Evolutionary conservation across 2,113 vertebrate species (phyloP).

Genomic region (Oncorhynchus masou): DNA sequence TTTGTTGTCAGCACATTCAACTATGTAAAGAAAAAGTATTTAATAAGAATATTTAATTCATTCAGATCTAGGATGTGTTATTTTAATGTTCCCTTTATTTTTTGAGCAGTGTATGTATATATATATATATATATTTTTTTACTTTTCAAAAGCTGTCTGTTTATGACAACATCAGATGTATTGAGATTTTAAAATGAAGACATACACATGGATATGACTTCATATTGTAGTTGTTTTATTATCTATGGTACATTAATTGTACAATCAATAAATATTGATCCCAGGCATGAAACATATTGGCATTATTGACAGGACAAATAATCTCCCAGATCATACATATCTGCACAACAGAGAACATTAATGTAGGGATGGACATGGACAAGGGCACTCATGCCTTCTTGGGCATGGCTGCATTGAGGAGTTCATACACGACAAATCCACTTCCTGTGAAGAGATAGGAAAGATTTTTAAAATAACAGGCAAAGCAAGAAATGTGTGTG

Average conservation of each 20-base stretch:
- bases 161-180: no score
- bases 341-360: constrained; percentile 46
- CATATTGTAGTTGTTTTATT: constrained; percentile 67
- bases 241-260: constrained; percentile 58
- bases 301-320: constrained; percentile 53
- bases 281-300: constrained; percentile 55
- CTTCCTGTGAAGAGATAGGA: constrained; percentile 66
- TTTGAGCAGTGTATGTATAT: no score
- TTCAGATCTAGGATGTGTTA: no score
- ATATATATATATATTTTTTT: no score
- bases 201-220: constrained; percentile 7
- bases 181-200: no score
- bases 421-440: constrained; percentile 67
- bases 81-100: no score
- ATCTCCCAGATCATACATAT: constrained; percentile 55
- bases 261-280: constrained; percentile 73
- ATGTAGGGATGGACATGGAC: constrained; percentile 9
- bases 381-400: constrained; percentile 74
- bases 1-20: no score
- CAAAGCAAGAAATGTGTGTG: neutral
- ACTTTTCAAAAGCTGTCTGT: no score
- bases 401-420: constrained; percentile 70
- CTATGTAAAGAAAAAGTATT: no score
- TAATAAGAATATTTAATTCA: no score
- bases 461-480: neutral